phyloP scores from a whole-genome alignment of 2,113 vertebrate genomes.

The Tupaia chinensis region DNA sequence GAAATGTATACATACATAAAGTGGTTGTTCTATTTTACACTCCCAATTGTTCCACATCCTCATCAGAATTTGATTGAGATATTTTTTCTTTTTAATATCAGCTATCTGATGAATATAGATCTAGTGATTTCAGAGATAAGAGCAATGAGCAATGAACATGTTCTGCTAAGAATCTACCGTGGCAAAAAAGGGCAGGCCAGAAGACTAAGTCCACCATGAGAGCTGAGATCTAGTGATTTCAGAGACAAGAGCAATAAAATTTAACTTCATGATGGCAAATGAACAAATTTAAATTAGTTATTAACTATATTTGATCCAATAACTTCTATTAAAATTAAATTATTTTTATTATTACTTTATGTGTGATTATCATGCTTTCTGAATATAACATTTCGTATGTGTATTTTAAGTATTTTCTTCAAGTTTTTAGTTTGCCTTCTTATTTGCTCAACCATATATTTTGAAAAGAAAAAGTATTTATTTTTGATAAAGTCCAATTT shows the following conservation, averaged over 20 bases:
- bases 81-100: not conserved
- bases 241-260: too few species aligned
- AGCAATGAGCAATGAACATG: too few species aligned
- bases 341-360: not conserved
- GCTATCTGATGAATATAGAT: not conserved
- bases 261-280: not conserved
- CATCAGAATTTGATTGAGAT: not conserved
- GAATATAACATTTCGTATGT: not conserved
- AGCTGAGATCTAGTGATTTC: too few species aligned
- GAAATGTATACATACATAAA: too few species aligned
- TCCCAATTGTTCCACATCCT: not conserved
- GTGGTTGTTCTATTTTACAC: too few species aligned
- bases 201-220: too few species aligned
- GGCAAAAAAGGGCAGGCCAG: too few species aligned
- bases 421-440: not conserved
- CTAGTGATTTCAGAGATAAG: too few species aligned
- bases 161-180: too few species aligned
- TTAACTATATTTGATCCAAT: not conserved
- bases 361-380: not conserved
- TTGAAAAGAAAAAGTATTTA: not conserved
- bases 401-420: not conserved
- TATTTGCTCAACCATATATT: too few species aligned
- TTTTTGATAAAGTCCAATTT: not conserved
- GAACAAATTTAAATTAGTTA: not conserved
- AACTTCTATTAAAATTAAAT: constrained; percentile 5